A percentile compares a stretch with the other conserved stretches of the same genome.
Conservation (phyloP, 2,113 vertebrate species). For the Lophotis ruficrista region DNA sequence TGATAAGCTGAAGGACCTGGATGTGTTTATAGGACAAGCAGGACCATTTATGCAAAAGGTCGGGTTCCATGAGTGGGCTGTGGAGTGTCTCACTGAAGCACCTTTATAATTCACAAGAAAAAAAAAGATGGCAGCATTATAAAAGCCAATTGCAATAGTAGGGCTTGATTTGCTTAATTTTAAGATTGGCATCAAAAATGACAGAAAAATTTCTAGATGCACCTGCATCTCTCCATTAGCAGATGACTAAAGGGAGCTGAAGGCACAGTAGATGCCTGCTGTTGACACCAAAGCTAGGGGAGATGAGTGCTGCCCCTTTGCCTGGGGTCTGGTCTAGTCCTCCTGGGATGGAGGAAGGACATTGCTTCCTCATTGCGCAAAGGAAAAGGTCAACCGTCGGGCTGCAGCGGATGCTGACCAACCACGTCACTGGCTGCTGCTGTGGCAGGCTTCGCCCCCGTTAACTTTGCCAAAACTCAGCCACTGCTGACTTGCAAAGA, state of each 20-base stretch:
- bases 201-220: neutral
- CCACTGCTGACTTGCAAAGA: conserved; percentile 23
- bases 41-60: neutral
- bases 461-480: conserved; percentile 16
- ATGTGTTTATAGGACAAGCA: neutral
- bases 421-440: neutral
- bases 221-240: rapidly evolving
- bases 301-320: neutral
- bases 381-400: neutral
- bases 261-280: neutral
- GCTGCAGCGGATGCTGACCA: neutral
- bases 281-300: neutral
- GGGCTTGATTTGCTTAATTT: neutral
- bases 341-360: neutral
- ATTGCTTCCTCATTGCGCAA: neutral
- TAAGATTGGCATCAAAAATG: neutral
- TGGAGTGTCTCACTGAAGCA: neutral
- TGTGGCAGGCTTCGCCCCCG: rapidly evolving
- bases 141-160: rapidly evolving
- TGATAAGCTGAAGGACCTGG: rapidly evolving
- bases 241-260: neutral
- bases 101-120: neutral
- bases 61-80: neutral
- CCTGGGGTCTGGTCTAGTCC: neutral
- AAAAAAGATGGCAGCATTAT: neutral